phyloP scores from a whole-genome alignment of 2,888 invertebrate species.

The Piscicola geometra region DNA sequence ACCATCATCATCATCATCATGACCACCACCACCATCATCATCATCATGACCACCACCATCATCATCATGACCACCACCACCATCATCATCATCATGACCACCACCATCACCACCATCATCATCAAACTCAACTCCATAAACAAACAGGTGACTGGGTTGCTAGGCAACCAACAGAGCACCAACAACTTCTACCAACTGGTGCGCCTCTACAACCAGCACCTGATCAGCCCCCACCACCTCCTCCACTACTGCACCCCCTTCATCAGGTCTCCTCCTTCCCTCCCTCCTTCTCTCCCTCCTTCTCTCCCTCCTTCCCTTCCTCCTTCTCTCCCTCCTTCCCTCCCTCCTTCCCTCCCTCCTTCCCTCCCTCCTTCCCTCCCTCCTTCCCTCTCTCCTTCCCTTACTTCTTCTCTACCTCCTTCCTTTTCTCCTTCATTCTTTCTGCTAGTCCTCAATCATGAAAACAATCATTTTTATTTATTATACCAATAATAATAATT shows the following conservation, averaged over 20 bases:
- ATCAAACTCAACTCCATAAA: too few relatives aligned
- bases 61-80: too few relatives aligned
- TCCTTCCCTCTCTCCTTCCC: neutral
- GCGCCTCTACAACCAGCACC: conserved; percentile 77
- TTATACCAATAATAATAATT: too few relatives aligned
- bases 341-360: too few relatives aligned
- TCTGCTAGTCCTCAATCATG: too few relatives aligned
- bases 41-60: too few relatives aligned
- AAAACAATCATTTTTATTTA: too few relatives aligned
- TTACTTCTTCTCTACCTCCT: neutral
- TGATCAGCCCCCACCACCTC: conserved; percentile 77
- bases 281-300: neutral
- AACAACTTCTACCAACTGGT: conserved; percentile 90
- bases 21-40: too few relatives aligned
- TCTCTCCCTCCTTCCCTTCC: neutral
- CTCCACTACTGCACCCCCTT: conserved; percentile 82
- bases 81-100: too few relatives aligned
- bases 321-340: neutral
- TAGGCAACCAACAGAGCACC: conserved; percentile 72
- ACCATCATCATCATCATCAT: too few relatives aligned
- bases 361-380: neutral
- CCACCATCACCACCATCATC: too few relatives aligned
- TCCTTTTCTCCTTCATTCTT: too few relatives aligned
- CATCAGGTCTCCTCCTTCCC: conserved; percentile 61
- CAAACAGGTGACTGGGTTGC: conserved; percentile 32